Evolutionary conservation across 2,888 invertebrate genomes (phyloP).

Genomic region (Mythimna impura): DNA sequence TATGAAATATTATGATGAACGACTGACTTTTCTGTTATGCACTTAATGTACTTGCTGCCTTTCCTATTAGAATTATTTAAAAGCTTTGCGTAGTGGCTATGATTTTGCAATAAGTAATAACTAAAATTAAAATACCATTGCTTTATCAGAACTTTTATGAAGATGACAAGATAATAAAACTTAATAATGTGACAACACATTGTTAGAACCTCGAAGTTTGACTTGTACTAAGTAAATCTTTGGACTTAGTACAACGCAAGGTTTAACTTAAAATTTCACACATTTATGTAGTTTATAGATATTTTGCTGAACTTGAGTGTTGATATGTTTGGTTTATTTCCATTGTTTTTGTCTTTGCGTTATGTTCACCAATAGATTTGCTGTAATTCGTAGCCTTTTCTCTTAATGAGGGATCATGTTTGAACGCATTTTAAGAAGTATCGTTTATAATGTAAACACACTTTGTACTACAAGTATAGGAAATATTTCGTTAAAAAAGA

Average conservation of each 20-base stretch:
- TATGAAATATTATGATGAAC: neutral
- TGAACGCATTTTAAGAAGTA: too few relatives aligned
- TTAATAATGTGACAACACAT: slow-evolving; percentile 2
- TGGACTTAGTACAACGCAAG: slow-evolving; percentile 11
- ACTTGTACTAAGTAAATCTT: neutral
- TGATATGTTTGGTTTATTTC: slow-evolving; percentile 20
- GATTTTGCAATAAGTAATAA: neutral
- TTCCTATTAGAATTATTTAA: neutral
- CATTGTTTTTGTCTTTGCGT: slow-evolving; percentile 1
- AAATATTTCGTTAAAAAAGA: slow-evolving; percentile 4
- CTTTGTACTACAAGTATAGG: neutral
- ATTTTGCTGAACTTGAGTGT: slow-evolving; percentile 29
- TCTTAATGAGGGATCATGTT: too few relatives aligned
- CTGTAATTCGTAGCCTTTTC: neutral
- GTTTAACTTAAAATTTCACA: slow-evolving; percentile 45
- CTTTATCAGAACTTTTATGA: slow-evolving; percentile 8
- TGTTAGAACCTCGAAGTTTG: slow-evolving; percentile 31
- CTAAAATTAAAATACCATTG: neutral
- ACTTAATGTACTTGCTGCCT: neutral
- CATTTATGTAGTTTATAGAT: slow-evolving; percentile 36
- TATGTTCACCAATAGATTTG: neutral
- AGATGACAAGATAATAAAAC: slow-evolving; percentile 4
- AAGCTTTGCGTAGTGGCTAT: neutral
- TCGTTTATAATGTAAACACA: too few relatives aligned
- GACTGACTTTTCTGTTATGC: neutral